Conservation (phyloP, 1,140 invertebrate species). For the Melipona quadrifasciata region DNA sequence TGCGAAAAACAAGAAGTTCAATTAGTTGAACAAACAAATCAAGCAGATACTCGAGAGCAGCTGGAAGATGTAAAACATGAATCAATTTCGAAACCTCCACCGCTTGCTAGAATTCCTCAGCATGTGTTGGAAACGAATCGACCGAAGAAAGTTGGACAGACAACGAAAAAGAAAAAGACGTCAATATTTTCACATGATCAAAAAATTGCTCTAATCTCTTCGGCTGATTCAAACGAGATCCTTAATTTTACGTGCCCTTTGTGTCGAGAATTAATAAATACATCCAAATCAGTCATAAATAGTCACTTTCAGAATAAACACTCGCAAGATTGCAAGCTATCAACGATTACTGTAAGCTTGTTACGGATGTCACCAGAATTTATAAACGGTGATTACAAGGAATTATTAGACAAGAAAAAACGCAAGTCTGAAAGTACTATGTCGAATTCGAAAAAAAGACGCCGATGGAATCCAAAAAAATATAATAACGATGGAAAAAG, state of each 20-base stretch:
- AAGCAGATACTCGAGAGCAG: not conserved
- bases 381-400: conserved; percentile 67
- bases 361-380: conserved; percentile 65
- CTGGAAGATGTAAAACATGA: rapidly evolving
- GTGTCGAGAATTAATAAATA: conserved; percentile 74
- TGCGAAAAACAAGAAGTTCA: not conserved
- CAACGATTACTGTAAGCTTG: conserved; percentile 56
- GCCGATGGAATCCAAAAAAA: conserved; percentile 71
- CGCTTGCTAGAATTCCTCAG: conserved; percentile 52
- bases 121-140: conserved; percentile 11
- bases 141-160: not conserved
- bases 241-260: conserved; percentile 75
- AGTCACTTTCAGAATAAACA: conserved; percentile 73
- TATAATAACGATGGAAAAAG: conserved; percentile 52
- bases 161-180: not conserved
- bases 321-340: conserved; percentile 67
- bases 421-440: conserved; percentile 59
- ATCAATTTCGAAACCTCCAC: conserved; percentile 34
- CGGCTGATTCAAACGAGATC: conserved; percentile 38
- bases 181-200: not conserved
- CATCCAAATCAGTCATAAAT: conserved; percentile 66
- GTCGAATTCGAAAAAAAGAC: conserved; percentile 61
- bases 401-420: conserved; percentile 63
- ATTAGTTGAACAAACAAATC: not conserved
- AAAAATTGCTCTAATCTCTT: conserved; percentile 70